Percentiles rank a stretch among this genome's conserved stretches.
Conservation (phyloP, 1,140 invertebrate species). For the Brachionus angularis region DNA sequence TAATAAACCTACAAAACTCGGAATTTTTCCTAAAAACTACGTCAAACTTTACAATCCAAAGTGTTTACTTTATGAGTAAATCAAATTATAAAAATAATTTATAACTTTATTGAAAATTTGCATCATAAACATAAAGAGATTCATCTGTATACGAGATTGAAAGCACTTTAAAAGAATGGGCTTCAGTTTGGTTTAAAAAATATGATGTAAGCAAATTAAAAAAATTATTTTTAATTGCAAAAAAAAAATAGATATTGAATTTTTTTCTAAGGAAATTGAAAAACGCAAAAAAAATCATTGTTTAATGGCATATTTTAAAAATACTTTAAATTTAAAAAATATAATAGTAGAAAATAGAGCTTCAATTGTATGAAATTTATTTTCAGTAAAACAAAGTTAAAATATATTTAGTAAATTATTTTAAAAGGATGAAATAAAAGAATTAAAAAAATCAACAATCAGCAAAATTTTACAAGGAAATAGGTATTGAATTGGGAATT, state of each 20-base stretch:
- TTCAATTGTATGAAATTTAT: slow-evolving; percentile 14
- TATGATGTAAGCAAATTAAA: slow-evolving; percentile 2
- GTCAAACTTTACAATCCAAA: neutral
- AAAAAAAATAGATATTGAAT: neutral
- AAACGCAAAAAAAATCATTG: slow-evolving; percentile 32
- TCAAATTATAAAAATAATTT: too few relatives aligned
- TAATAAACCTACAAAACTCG: neutral
- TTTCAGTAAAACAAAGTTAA: neutral
- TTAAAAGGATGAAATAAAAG: slow-evolving; percentile 39
- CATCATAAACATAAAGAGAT: too few relatives aligned
- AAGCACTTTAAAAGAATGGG: slow-evolving; percentile 25
- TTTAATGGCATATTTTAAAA: slow-evolving; percentile 34
- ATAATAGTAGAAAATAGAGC: slow-evolving; percentile 37
- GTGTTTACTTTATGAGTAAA: neutral
- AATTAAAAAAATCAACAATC: slow-evolving; percentile 36
- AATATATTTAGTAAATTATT: neutral
- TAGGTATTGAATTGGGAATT: neutral
- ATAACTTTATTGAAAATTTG: too few relatives aligned
- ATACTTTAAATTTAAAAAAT: slow-evolving; percentile 33
- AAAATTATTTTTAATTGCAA: neutral
- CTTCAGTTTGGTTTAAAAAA: slow-evolving; percentile 27
- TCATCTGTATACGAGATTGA: slow-evolving; percentile 23
- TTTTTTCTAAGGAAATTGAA: slow-evolving; percentile 29
- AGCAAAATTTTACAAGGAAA: slow-evolving; percentile 42
- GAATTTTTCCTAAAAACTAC: slow-evolving; percentile 35